These are phyloP conservation scores for Andinoacara biseriatus DNA, from an alignment of 2,113 vertebrate species.

Conservation along the genomic window DNA sequence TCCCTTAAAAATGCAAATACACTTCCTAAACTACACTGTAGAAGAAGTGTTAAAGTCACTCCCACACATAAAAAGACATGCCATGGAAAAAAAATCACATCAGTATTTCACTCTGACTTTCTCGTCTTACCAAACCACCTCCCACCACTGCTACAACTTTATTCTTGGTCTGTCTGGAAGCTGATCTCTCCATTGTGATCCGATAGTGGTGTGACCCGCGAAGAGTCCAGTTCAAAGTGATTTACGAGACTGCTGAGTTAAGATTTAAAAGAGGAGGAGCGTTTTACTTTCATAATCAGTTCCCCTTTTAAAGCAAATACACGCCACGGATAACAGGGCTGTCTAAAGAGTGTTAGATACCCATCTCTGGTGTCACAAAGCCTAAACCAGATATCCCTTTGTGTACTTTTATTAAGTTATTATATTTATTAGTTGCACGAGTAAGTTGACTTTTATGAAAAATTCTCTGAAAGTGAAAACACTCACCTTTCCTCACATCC, in stretches of 20 bases:
- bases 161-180: slow-evolving; percentile 10
- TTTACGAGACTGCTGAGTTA: background rate
- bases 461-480: background rate
- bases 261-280: slow-evolving; percentile 56
- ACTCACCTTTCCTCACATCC: background rate
- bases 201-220: background rate
- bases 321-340: background rate
- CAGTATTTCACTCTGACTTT: slow-evolving; percentile 27
- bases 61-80: background rate
- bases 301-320: slow-evolving; percentile 47
- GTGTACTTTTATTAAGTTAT: background rate
- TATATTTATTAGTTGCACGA: too few relatives aligned
- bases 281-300: slow-evolving; percentile 11
- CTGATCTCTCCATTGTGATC: slow-evolving; percentile 55
- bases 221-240: background rate
- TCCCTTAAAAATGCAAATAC: background rate
- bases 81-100: background rate
- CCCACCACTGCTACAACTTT: slow-evolving; percentile 71
- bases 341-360: background rate
- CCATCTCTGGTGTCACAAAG: background rate
- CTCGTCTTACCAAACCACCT: slow-evolving; percentile 75
- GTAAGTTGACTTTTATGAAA: background rate
- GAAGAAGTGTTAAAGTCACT: background rate
- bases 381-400: background rate
- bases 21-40: background rate